phyloP scores from a whole-genome alignment of 2,888 invertebrate genomes.

The Trachelus tabidus region DNA sequence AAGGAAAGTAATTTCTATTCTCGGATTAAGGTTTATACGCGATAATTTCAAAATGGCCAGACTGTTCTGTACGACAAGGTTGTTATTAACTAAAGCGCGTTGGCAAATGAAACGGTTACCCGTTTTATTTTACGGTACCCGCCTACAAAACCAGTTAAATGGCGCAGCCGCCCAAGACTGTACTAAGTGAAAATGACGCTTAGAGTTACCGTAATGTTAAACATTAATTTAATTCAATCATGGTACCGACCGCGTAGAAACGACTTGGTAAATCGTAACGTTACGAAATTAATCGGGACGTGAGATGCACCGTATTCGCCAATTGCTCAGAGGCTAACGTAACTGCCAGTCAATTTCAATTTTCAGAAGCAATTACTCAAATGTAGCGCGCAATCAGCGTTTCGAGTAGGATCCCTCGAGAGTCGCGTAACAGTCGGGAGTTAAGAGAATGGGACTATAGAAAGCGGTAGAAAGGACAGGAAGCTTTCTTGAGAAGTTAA shows the following conservation, averaged over 20 bases:
- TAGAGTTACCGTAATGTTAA: conserved; percentile 34
- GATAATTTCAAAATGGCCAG: conserved; percentile 40
- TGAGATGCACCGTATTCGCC: background rate
- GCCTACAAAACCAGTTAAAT: background rate
- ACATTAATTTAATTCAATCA: conserved; percentile 49
- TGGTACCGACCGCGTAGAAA: conserved; percentile 10
- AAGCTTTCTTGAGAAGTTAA: background rate
- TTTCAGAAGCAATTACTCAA: conserved; percentile 48
- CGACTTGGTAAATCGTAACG: background rate
- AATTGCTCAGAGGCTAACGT: background rate
- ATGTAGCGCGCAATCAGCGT: conserved; percentile 14
- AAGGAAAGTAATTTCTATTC: conserved; percentile 45
- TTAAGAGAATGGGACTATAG: background rate
- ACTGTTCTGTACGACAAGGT: background rate
- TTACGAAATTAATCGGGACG: conserved; percentile 9
- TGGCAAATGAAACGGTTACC: conserved; percentile 49
- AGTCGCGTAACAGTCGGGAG: background rate
- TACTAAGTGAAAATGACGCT: conserved; percentile 40
- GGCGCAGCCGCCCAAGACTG: background rate
- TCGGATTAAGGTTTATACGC: conserved; percentile 51
- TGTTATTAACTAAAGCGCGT: conserved; percentile 30
- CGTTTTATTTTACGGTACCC: conserved; percentile 23
- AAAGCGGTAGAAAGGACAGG: background rate
- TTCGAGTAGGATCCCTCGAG: background rate
- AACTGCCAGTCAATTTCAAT: conserved; percentile 41